Evolutionary conservation across 2,888 invertebrate species (phyloP), one percentile per base, ranked within the genome.

Genomic region (Acleris laterana): DNA sequence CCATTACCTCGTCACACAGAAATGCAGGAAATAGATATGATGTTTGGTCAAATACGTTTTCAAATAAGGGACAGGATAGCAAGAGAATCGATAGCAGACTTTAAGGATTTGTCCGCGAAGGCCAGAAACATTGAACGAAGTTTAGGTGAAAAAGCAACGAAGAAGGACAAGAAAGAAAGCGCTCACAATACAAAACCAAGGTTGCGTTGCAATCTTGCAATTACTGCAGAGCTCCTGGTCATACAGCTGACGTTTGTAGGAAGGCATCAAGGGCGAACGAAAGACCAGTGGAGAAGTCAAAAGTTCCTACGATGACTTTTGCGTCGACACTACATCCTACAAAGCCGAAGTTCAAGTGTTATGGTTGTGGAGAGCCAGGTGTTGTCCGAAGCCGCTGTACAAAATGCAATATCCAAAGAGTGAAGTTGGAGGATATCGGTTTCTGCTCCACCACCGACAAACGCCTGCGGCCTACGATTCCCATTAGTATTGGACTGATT

Each of bases 1-100:
- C 16, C 52, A 7, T 25, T 7, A 28, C 52, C 52, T 17, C 52
- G 28, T 28, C 17, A 28, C n/a, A 32, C 3, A 3, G 52, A 52
- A 52, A 2, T 1, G 3, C 28, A 28, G 3, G 17, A 52, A n/a
- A 52, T 52, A 1, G 52, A 52, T 17, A 52, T 52, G 28, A 17
- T 52, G n/a, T 52, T 28, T 52, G 52, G 52, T 5, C 52, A 52
- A 7, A 52, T 32, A 28, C 6, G 32, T 9, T 52, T 52, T 28
- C 32, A 52, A 5, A 52, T 52, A 52, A 52, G 52, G 11, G 52
- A 52, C 28, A 52, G n/a, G 7, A 28, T 32, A 16, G 9, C 5
- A 1, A 52, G 52, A 28, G 53, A 53, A 11, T 9, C 38, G n/a
- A n/a, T 38, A 17, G 17, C n/a, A n/a, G 32, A 17, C 13, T 53